Conservation (phyloP, 2,797 vertebrate genomes). For the Scolopax rusticola region DNA sequence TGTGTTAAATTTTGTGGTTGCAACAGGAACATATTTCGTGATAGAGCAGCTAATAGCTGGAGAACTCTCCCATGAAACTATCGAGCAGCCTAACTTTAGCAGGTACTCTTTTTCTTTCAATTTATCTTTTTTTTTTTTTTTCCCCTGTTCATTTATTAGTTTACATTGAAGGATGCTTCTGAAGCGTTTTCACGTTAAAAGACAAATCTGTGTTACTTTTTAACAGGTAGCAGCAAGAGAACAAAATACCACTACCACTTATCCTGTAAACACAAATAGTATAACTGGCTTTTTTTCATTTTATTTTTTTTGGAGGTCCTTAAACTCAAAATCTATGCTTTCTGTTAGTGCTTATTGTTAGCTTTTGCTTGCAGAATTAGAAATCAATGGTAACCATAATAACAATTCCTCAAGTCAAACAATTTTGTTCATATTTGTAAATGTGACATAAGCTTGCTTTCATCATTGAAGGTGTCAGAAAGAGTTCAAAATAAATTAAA, state of each 20-base stretch:
- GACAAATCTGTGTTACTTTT: not conserved
- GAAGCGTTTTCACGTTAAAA: not conserved
- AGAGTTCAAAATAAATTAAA: not conserved
- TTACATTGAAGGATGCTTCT: not conserved
- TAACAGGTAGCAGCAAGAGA: not conserved
- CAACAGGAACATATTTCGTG: not conserved
- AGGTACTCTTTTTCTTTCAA: not conserved
- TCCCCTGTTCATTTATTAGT: not conserved
- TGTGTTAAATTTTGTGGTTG: constrained; percentile 31
- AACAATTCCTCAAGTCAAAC: not conserved
- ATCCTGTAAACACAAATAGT: not conserved
- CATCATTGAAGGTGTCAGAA: not conserved
- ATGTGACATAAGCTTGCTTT: not conserved
- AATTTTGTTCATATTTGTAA: not conserved
- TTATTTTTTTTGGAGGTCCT: not conserved
- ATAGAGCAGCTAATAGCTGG: not conserved
- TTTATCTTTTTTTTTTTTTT: not conserved
- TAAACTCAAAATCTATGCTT: not conserved
- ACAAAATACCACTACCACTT: not conserved
- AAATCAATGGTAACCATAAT: not conserved
- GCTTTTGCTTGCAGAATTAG: not conserved
- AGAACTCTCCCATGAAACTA: not conserved
- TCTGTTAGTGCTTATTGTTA: not conserved
- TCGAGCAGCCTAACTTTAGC: not conserved
- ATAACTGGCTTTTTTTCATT: not conserved